Conservation (phyloP, 2,888 invertebrate species). For the Strigamia maritima region DNA sequence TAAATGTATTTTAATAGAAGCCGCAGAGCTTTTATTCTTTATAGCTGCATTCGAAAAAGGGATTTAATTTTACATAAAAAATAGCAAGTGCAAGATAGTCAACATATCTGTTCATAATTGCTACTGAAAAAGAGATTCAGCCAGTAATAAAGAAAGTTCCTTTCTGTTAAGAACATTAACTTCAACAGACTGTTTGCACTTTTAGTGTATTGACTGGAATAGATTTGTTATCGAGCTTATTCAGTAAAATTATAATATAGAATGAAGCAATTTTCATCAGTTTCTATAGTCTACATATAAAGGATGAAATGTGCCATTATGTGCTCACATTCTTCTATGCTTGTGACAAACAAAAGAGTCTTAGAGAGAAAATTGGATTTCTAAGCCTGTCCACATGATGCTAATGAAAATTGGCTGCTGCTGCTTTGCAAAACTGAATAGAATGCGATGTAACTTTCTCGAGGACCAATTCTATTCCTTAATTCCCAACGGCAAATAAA, state of each 20-base stretch:
- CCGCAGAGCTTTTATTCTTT: too few relatives aligned
- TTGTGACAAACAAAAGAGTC: not conserved
- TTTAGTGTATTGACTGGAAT: too few relatives aligned
- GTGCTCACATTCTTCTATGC: not conserved
- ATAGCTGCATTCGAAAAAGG: too few relatives aligned
- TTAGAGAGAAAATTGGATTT: conserved; percentile 15
- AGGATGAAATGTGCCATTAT: not conserved
- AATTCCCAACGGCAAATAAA: not conserved
- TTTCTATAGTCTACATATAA: not conserved
- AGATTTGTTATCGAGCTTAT: not conserved
- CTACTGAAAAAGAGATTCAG: too few relatives aligned
- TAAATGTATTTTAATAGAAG: too few relatives aligned
- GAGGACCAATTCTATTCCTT: not conserved
- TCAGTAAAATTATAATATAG: not conserved
- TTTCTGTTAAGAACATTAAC: too few relatives aligned
- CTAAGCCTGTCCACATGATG: conserved; percentile 18
- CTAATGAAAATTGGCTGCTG: conserved; percentile 15
- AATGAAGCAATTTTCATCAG: not conserved
- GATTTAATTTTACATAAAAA: too few relatives aligned
- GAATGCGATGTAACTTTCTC: not conserved
- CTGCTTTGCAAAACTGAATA: not conserved
- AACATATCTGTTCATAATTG: too few relatives aligned
- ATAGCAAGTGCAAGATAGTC: too few relatives aligned
- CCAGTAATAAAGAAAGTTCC: too few relatives aligned
- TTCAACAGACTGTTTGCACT: too few relatives aligned